These are phyloP conservation scores for Pterostichus niger DNA, from an alignment of 2,888 invertebrate genomes.

Conservation along the genomic window DNA sequence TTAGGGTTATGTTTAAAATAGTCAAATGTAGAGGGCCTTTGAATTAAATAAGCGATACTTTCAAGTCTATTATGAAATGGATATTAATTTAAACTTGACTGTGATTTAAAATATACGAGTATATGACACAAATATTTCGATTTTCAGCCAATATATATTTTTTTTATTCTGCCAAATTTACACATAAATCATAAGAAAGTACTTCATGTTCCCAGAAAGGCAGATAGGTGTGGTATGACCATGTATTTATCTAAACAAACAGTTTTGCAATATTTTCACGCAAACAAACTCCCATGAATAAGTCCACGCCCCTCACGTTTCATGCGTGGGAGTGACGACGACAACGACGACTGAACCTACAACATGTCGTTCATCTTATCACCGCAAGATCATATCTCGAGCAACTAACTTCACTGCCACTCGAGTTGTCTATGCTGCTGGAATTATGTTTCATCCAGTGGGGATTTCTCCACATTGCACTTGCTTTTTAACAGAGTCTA, in stretches of 20 bases:
- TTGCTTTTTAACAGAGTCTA: no score
- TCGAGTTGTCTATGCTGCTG: constrained; percentile 26
- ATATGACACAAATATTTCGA: no score
- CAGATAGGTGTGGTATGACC: constrained; percentile 18
- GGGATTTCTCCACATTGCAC: background rate
- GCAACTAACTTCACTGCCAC: background rate
- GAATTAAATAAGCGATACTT: no score
- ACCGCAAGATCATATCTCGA: constrained; percentile 33
- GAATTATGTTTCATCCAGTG: background rate
- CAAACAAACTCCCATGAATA: constrained; percentile 20
- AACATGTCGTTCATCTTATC: constrained; percentile 49
- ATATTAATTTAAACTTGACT: no score
- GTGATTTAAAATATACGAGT: no score
- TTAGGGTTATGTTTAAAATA: no score
- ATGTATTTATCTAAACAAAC: constrained; percentile 36
- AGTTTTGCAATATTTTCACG: constrained; percentile 40
- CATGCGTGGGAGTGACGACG: constrained; percentile 41
- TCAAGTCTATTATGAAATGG: no score
- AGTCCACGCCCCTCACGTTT: constrained; percentile 26
- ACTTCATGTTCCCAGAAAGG: constrained; percentile 5
- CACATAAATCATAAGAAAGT: background rate
- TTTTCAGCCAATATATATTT: no score
- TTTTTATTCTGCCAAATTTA: no score
- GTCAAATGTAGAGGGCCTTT: no score
- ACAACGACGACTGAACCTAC: constrained; percentile 25